Evolutionary conservation across 1,140 invertebrate species (phyloP).

Genomic region (Drosophila kepulauana): DNA sequence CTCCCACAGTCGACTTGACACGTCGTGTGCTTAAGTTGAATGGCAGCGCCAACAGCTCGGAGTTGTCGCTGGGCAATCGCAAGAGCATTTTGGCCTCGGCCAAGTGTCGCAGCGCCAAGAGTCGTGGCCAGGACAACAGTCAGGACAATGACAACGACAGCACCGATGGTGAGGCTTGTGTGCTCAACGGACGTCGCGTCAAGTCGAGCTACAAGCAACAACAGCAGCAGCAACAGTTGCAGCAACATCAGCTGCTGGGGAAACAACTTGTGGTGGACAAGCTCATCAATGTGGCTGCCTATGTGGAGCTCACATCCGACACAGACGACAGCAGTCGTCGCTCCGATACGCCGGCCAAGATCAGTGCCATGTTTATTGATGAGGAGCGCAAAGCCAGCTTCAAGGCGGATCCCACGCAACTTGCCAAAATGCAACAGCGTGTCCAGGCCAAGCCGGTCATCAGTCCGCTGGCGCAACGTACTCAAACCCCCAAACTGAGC

Average conservation of each 20-base stretch:
- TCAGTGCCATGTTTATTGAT: conserved; percentile 85
- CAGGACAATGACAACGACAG: conserved; percentile 83
- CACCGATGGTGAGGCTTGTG: conserved; percentile 80
- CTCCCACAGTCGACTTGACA: conserved; percentile 86
- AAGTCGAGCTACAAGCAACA: conserved; percentile 80
- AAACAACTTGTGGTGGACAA: conserved; percentile 81
- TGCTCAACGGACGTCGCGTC: conserved; percentile 64
- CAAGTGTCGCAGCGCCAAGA: conserved; percentile 90
- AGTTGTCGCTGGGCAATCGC: conserved; percentile 89
- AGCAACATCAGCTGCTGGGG: conserved; percentile 34
- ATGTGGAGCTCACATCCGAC: conserved; percentile 84
- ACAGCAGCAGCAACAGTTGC: conserved; percentile 41
- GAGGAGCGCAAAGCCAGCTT: conserved; percentile 84
- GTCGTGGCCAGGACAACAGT: conserved; percentile 60
- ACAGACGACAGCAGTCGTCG: conserved; percentile 81
- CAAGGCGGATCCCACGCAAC: conserved; percentile 75
- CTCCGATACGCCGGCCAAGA: conserved; percentile 80
- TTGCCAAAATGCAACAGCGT: conserved; percentile 45
- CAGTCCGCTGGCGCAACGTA: conserved; percentile 17
- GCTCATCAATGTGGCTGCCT: conserved; percentile 83
- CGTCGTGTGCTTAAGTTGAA: conserved; percentile 88
- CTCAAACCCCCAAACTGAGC: conserved; percentile 17
- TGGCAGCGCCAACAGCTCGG: conserved; percentile 73
- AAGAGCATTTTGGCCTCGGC: conserved; percentile 95
- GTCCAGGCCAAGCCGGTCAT: conserved; percentile 55